phyloP scores from a whole-genome alignment of 2,113 vertebrate genomes.

The Nicator chloris region DNA sequence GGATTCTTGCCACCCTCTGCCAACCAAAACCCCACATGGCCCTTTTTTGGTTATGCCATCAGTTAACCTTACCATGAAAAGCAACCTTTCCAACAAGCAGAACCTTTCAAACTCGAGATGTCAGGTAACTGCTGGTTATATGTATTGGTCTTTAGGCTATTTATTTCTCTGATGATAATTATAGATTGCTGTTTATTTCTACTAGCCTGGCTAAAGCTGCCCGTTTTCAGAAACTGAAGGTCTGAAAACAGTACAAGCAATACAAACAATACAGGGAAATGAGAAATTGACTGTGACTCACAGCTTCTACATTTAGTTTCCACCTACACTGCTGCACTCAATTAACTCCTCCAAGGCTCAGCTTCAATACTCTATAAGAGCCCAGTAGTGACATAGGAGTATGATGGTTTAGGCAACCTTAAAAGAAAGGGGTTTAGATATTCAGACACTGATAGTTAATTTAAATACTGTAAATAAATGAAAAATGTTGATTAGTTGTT shows the following conservation, averaged over 20 bases:
- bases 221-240: not conserved
- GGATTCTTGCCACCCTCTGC: not conserved
- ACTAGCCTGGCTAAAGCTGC: not conserved
- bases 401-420: not conserved
- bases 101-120: rapidly evolving
- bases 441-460: not conserved
- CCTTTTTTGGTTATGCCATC: not conserved
- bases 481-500: not conserved
- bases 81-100: not conserved
- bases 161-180: not conserved
- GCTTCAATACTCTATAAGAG: not conserved
- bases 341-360: not conserved
- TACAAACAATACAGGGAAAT: constrained; percentile 23
- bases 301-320: not conserved
- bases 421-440: not conserved
- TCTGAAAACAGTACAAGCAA: not conserved
- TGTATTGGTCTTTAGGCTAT: not conserved
- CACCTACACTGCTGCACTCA: constrained; percentile 26
- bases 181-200: not conserved
- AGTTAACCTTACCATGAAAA: not conserved
- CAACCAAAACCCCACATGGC: not conserved
- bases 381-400: not conserved
- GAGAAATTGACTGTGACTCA: constrained; percentile 21
- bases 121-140: not conserved
- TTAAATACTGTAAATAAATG: not conserved